Evolutionary conservation across 2,888 invertebrate species (phyloP), one percentile per base, ranked within the genome.

Genomic region (Drosophila niveifrons): DNA sequence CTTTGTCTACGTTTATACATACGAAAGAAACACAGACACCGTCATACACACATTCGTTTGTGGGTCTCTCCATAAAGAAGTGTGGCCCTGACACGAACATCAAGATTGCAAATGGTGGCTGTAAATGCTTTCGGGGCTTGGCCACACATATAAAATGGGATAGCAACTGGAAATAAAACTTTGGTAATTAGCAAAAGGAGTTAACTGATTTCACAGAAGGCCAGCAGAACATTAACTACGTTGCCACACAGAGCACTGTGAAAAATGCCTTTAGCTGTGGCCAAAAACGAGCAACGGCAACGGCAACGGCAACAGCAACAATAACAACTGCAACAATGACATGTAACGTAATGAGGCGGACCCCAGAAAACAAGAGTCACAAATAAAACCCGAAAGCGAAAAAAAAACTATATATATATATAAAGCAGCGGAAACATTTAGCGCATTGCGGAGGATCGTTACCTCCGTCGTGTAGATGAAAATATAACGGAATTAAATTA

Each of bases 401-500:
- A n/a, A 1, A n/a, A 2, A 36, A 34, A 11, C 2, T 2, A 11
- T 6, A 23, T 1, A 23, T 1, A 23, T 23, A 23, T 23, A 23
- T 23, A 23, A 36, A 36, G 36, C 31, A 31, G 10, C 10, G 87
- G 78, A 82, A 88, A 80, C 80, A 84, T 90, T 90, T 90, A 90
- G 91, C 90, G 90, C 90, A 91, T 74, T 90, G 90, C 90, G 79
- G 90, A 74, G 89, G 67, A 78, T 82, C 73, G 56, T 70, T 66
- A 59, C 61, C 43, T 34, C 28, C 61, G 57, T 68, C 51, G 72
- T 66, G 64, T 82, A 89, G 89, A 90, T 90, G 90, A 85, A 90
- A 91, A 89, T 91, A 90, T 90, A 91, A 91, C 83, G 86, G 78
- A 91, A 90, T 91, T 90, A 90, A 91, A 91, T 91, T 91, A 91